Evolutionary conservation across 1,140 invertebrate species (phyloP).

Genomic region (Leptinotarsa lineolata): DNA sequence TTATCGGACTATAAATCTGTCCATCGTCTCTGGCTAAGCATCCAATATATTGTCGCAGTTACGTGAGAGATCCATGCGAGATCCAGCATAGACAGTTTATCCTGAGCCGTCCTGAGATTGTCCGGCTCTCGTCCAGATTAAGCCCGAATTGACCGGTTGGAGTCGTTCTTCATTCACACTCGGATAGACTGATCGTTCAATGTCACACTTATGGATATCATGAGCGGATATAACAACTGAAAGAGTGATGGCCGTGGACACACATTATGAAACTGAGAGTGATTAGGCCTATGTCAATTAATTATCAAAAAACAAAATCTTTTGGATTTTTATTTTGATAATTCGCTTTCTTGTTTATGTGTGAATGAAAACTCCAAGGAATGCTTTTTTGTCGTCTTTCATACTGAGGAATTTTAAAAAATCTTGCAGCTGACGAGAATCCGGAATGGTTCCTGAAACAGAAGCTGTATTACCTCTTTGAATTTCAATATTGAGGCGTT

Average conservation of each 20-base stretch:
- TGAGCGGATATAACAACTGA: conserved; percentile 21
- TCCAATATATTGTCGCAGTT: conserved; percentile 48
- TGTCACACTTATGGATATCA: conserved; percentile 43
- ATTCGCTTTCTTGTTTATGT: too few relatives aligned
- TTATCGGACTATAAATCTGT: conserved; percentile 45
- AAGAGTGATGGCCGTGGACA: neutral
- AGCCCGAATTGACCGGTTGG: conserved; percentile 53
- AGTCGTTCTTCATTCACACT: conserved; percentile 54
- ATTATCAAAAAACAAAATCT: neutral
- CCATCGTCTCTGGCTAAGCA: conserved; percentile 42
- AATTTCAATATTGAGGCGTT: too few relatives aligned
- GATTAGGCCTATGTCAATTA: neutral
- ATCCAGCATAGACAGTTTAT: conserved; percentile 35
- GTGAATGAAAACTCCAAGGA: too few relatives aligned
- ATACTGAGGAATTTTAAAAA: too few relatives aligned
- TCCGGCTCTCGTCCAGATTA: conserved; percentile 52
- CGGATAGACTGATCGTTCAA: conserved; percentile 51
- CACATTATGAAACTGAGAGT: neutral
- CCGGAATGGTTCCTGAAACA: too few relatives aligned
- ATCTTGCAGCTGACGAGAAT: too few relatives aligned
- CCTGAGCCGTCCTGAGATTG: conserved; percentile 51
- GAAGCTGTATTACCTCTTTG: too few relatives aligned
- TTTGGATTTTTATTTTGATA: too few relatives aligned
- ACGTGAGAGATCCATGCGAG: conserved; percentile 36
- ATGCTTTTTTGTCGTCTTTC: too few relatives aligned